Percentiles rank a stretch among this genome's conserved stretches.
phyloP scores from a whole-genome alignment of 2,888 invertebrate species.

The Cybosia mesomella region DNA sequence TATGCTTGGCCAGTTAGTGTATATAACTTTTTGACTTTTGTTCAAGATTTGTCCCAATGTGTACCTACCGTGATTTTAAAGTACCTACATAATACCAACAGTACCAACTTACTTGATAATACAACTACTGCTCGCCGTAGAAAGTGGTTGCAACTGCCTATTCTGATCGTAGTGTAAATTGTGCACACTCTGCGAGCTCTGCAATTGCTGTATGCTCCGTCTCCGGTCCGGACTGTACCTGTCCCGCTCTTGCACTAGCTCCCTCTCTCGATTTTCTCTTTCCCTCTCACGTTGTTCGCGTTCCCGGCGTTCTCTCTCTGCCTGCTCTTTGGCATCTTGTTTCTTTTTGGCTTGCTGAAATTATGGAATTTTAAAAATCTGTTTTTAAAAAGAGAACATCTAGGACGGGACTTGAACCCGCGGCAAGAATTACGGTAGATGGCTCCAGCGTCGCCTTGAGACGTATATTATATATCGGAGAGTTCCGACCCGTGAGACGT shows the following conservation, averaged over 20 bases:
- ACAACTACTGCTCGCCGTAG: not conserved
- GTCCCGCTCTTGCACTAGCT: conserved; percentile 57
- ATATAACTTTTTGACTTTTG: too few species aligned
- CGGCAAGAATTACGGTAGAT: too few species aligned
- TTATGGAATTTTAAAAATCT: not conserved
- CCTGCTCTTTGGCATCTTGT: conserved; percentile 78
- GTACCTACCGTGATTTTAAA: too few species aligned
- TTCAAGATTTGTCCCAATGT: too few species aligned
- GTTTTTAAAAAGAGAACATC: too few species aligned
- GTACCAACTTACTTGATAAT: conserved; percentile 8
- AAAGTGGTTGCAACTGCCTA: not conserved
- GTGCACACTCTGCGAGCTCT: conserved; percentile 4
- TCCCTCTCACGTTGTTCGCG: conserved; percentile 72
- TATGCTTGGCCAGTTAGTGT: too few species aligned
- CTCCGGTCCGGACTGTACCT: conserved; percentile 63
- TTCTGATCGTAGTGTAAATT: conserved; percentile 6
- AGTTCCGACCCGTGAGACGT: too few species aligned
- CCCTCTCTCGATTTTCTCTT: conserved; percentile 69
- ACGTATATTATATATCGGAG: too few species aligned
- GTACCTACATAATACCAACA: too few species aligned
- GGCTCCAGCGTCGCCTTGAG: too few species aligned
- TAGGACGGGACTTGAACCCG: too few species aligned
- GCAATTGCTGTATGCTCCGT: conserved; percentile 52
- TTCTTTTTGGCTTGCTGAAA: conserved; percentile 82
- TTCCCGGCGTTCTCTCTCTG: conserved; percentile 72